Base-by-base conservation (phyloP, 2,113 vertebrate species). In the Bucco capensis region DNA sequence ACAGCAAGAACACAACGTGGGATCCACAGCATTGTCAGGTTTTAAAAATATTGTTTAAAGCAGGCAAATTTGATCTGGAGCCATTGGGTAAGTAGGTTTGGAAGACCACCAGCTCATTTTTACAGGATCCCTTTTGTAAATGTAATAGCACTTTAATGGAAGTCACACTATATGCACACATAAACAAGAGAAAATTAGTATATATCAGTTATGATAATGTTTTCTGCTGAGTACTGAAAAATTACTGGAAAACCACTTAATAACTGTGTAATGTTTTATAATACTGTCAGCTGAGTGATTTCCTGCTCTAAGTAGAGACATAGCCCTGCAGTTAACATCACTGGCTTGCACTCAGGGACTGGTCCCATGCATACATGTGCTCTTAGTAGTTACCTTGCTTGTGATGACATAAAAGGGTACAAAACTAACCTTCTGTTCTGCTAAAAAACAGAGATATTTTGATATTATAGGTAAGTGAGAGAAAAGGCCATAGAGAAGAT, bases 121-220 rank as follows among this genome's bases (percentile, higher is more conserved):
- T 72, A 78, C 19, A 82, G 72, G 91, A 86, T 65, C 35, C 25
- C 33, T 96, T 90, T 56, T 46, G 58, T 73, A 71, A 89, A 64
- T 40, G 31, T 90, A 94, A 94, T 64, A 60, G 77, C 27, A 86
- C 40, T 80, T 96, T 88, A 95, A 94, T 96, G 73, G 77, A 95
- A 91, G 70, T 81, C 91, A 65, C 24, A 61, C 77, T 85, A 65
- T 65, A 91, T 40, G 71, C 24, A 76, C 58, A 73, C 6, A 80
- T 75, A 94, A 95, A 94, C 76, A 94, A 76, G 51, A 83, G 83
- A 96, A 97, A 97, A 94, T 88, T 47, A 51, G 64, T 62, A 16
- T 58, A 53, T 89, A 88, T 75, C 10, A 1, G 38, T 89, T 90
- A 18, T 82, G 67, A 79, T 69, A 94, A 72, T 57, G 33, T 85